Percentiles rank a stretch among this genome's conserved stretches.
These are phyloP conservation scores for Hydrophis major DNA, from an alignment of 2,797 vertebrate species.

Conservation along the genomic window DNA sequence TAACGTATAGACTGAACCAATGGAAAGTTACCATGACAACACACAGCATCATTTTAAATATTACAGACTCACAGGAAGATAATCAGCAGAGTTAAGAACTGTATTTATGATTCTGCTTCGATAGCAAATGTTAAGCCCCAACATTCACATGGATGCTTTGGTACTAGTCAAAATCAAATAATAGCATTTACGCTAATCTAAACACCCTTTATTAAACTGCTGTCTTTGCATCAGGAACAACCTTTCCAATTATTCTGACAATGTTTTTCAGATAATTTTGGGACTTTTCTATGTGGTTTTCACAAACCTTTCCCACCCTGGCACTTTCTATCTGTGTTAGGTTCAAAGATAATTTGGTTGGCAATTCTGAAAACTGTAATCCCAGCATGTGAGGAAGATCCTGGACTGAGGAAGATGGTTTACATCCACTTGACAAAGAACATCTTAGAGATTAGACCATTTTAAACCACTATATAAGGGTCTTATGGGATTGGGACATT, in stretches of 20 bases:
- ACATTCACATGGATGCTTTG: constrained; percentile 49
- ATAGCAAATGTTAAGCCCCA: constrained; percentile 55
- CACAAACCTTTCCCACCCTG: not conserved
- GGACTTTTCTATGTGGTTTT: not conserved
- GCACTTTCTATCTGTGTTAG: not conserved
- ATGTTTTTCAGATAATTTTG: not conserved
- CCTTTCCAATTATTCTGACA: not conserved
- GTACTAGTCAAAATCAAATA: constrained; percentile 46
- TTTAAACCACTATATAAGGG: not conserved
- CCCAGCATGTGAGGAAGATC: not conserved
- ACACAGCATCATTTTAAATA: constrained; percentile 72
- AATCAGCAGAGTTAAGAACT: constrained; percentile 65
- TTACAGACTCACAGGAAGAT: constrained; percentile 67
- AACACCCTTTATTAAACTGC: not conserved
- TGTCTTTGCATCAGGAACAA: not conserved
- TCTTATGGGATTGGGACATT: not conserved
- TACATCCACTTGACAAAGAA: not conserved
- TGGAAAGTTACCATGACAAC: constrained; percentile 80
- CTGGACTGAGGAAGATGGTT: not conserved
- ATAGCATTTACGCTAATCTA: constrained; percentile 47
- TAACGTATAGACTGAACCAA: constrained; percentile 68
- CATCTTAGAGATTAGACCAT: not conserved
- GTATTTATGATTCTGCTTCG: constrained; percentile 55
- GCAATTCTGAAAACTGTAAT: not conserved
- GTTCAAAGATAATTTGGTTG: not conserved